Conservation (phyloP, 2,797 vertebrate genomes). For the Pitangus sulphuratus region DNA sequence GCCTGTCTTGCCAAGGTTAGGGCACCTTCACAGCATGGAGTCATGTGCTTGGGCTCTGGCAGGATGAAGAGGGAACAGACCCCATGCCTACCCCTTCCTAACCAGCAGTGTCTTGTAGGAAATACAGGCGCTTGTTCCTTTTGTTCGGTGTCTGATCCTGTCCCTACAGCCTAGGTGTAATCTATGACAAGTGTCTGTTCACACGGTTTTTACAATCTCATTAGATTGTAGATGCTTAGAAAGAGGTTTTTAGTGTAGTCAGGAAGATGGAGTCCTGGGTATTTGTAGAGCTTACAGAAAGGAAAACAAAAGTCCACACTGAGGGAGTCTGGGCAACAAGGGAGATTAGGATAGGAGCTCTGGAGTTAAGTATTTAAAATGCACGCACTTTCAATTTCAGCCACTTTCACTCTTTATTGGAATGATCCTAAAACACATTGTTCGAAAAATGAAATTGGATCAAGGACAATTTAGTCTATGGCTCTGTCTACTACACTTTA, state of each 20-base stretch:
- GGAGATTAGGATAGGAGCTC: background rate
- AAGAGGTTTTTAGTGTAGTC: background rate
- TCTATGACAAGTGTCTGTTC: background rate
- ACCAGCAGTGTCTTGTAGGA: background rate
- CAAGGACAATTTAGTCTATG: background rate
- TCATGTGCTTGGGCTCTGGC: background rate
- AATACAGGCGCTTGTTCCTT: background rate
- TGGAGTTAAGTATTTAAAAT: background rate
- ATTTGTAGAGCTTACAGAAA: background rate
- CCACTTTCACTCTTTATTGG: background rate
- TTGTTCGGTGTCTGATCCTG: background rate
- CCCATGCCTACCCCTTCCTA: fast-evolving
- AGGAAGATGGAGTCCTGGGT: background rate
- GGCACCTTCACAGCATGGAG: background rate
- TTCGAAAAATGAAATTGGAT: background rate
- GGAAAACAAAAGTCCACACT: background rate
- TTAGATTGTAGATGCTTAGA: background rate
- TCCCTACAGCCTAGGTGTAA: fast-evolving
- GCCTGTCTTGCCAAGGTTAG: background rate
- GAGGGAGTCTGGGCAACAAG: background rate
- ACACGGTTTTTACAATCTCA: background rate
- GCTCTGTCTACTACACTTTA: background rate
- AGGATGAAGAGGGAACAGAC: background rate
- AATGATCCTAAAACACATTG: background rate
- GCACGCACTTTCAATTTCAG: background rate